Evolutionary conservation across 2,888 invertebrate genomes (phyloP).

Genomic region (Diloba caeruleocephala): DNA sequence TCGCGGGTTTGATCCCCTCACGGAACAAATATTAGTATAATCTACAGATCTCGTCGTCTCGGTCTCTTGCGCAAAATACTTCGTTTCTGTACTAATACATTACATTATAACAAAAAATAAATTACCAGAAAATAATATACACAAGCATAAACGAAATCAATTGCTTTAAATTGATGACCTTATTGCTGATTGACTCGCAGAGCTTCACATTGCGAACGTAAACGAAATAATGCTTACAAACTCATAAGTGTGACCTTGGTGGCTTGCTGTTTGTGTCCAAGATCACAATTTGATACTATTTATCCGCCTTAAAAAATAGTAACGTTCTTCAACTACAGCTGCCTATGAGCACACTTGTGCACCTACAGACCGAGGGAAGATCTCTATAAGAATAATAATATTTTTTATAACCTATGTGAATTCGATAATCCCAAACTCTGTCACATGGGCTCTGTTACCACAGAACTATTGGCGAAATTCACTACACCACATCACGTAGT

Average conservation of each 20-base stretch:
- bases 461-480: no score
- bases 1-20: no score
- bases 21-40: no score
- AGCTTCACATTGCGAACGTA: conserved; percentile 50
- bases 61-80: neutral
- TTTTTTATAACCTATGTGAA: no score
- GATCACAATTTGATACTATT: conserved; percentile 9
- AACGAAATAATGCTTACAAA: conserved; percentile 39
- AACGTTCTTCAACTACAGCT: no score
- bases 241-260: conserved; percentile 54
- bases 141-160: conserved; percentile 60
- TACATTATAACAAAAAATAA: conserved; percentile 3
- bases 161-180: conserved; percentile 75
- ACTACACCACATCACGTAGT: no score
- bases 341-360: no score
- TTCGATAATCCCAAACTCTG: no score
- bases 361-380: no score
- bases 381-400: no score
- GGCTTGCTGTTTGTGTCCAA: conserved; percentile 23
- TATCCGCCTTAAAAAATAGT: neutral
- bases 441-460: no score
- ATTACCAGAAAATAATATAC: conserved; percentile 46
- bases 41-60: no score
- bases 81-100: neutral
- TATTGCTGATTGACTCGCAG: conserved; percentile 62